Base-by-base conservation (phyloP, 2,113 vertebrate genomes). In the Ginglymostoma cirratum region DNA sequence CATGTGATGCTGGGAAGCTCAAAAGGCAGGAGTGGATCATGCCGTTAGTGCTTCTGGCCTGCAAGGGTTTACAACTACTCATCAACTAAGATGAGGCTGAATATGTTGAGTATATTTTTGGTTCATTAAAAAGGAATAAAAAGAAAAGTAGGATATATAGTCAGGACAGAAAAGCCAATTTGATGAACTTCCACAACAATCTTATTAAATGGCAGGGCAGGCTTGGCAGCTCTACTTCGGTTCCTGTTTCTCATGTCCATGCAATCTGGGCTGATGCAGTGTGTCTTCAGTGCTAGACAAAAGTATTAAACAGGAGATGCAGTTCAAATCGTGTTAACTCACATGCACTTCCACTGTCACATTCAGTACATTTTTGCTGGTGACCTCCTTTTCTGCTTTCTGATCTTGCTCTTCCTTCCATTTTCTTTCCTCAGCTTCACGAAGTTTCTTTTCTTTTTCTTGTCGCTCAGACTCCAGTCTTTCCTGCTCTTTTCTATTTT, bases 321-420 rank as follows among this genome's bases (percentile, higher is more conserved):
- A 12, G 7, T 61, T 61, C 55, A 61, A 61, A 61, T 61, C 12
- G 7, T 61, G 55, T 61, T 61, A 38, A 95, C 97, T 97, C 96
- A 98, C 97, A 97, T 97, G 96, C 7, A 97, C 83, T 0, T 97
- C 96, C 96, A 97, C 2, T 0, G n/a, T 97, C 86, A 96, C 93
- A 3, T 97, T 97, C 70, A 97, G 96, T 61, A 83, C 96, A 15
- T 96, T 1, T 5, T 67, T 83, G 34, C 72, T 66, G 85, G 89
- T 65, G 65, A 0, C 34, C 55, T 96, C 93, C 85, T 96, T 97
- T 95, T 96, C 96, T n/a, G 96, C 96, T 61, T 96, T 96, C 96
- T 72, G 96, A 83, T 96, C 96, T 96, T 97, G 96, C 87, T 97
- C 96, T n/a, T 97, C 97, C 96, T 96, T 96, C 34, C 85, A 78